These are phyloP conservation scores for Cromileptes altivelis DNA, from an alignment of 2,113 vertebrate species.

Conservation along the genomic window DNA sequence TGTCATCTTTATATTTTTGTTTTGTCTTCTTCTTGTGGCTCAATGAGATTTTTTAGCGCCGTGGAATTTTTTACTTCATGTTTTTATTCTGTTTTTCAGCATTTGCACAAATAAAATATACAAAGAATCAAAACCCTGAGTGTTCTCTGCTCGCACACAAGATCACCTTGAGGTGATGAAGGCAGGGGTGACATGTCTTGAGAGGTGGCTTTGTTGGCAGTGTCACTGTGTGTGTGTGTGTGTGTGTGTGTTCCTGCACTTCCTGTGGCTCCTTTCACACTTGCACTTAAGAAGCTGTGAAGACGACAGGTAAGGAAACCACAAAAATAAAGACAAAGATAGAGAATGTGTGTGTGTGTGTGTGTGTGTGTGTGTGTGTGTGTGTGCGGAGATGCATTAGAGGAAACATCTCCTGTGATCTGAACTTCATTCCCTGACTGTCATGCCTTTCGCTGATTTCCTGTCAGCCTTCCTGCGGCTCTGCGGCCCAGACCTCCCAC, in stretches of 20 bases:
- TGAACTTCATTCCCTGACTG: conserved; percentile 36
- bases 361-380: neutral
- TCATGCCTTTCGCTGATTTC: conserved; percentile 34
- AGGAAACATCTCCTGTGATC: conserved; percentile 23
- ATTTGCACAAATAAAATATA: conserved; percentile 42
- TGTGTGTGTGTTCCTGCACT: neutral
- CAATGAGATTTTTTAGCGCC: neutral
- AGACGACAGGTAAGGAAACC: conserved; percentile 7
- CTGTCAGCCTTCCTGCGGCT: conserved; percentile 5
- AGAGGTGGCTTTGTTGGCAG: conserved; percentile 36
- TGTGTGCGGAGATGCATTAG: neutral
- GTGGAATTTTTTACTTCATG: neutral
- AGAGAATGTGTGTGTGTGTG: neutral
- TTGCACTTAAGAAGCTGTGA: conserved; percentile 16
- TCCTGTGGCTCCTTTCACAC: conserved; percentile 29
- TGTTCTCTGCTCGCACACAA: conserved; percentile 13
- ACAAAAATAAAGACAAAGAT: conserved; percentile 15
- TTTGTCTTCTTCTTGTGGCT: neutral
- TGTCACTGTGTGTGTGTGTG: conserved; percentile 8
- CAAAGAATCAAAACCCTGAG: conserved; percentile 13
- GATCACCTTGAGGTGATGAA: conserved; percentile 32
- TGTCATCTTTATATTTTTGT: conserved; percentile 5
- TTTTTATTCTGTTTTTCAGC: conserved; percentile 13
- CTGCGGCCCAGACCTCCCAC: neutral
- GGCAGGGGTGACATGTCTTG: conserved; percentile 33